Percentiles rank a stretch among this genome's conserved stretches.
phyloP scores from a whole-genome alignment of 1,140 invertebrate genomes.

The Drosophila lowei region DNA sequence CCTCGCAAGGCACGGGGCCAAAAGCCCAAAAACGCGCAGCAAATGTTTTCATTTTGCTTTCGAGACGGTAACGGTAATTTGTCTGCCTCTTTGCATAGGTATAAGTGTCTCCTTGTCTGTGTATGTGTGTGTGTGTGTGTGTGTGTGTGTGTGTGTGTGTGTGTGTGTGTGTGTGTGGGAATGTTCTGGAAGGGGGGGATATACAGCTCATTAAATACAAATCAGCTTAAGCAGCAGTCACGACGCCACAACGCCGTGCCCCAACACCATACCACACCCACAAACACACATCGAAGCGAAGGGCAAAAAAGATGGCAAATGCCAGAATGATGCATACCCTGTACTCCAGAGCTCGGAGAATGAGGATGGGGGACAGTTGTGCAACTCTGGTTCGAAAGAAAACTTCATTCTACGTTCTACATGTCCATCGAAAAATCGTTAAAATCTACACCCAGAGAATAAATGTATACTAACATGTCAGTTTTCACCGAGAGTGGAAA shows the following conservation, averaged over 20 bases:
- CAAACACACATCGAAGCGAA: too few species aligned
- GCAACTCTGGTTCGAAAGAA: too few species aligned
- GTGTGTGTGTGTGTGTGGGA: conserved; percentile 16
- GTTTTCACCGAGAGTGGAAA: too few species aligned
- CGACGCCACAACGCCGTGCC: neutral
- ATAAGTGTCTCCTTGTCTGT: too few species aligned
- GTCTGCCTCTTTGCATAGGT: conserved; percentile 20
- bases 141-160: neutral
- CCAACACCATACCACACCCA: neutral
- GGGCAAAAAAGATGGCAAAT: neutral
- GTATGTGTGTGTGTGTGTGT: too few species aligned
- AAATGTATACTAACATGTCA: too few species aligned
- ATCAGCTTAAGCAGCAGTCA: conserved; percentile 66
- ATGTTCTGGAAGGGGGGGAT: conserved; percentile 16
- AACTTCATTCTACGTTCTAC: too few species aligned
- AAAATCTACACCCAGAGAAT: too few species aligned
- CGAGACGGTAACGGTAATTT: conserved; percentile 46
- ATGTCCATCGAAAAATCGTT: too few species aligned
- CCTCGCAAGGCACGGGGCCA: too few species aligned
- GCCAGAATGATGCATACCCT: neutral
- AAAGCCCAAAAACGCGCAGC: conserved; percentile 26
- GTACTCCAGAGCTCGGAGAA: too few species aligned
- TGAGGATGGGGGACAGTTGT: too few species aligned
- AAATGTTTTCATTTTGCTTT: conserved; percentile 71
- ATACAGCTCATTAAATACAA: conserved; percentile 78